phyloP scores from a whole-genome alignment of 2,888 invertebrate species.

The Erynnis tages region DNA sequence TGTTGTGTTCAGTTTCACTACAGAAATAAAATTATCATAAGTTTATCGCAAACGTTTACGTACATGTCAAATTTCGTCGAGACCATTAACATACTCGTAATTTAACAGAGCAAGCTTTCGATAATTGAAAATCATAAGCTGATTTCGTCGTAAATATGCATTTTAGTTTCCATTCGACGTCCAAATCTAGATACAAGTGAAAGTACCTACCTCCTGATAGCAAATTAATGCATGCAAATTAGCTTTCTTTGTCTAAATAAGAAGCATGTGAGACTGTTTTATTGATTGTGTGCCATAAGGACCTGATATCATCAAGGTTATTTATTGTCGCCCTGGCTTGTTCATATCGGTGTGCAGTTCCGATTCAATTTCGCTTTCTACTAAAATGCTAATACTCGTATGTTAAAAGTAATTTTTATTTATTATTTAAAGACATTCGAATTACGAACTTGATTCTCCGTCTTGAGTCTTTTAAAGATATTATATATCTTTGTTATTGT shows the following conservation, averaged over 20 bases:
- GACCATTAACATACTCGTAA: too few species aligned
- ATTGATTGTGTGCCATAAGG: constrained; percentile 2
- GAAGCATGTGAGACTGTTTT: constrained; percentile 11
- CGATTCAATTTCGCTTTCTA: not conserved
- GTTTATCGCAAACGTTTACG: too few species aligned
- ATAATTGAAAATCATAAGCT: constrained; percentile 1
- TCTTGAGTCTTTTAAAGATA: too few species aligned
- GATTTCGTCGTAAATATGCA: not conserved
- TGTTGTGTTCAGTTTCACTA: too few species aligned
- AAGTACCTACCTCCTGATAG: constrained; percentile 9
- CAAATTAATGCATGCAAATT: constrained; percentile 18
- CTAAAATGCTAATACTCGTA: not conserved
- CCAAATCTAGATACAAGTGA: constrained; percentile 23
- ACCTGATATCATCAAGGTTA: constrained; percentile 7
- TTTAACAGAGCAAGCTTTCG: not conserved
- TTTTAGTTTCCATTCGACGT: constrained; percentile 6
- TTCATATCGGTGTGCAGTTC: constrained; percentile 3
- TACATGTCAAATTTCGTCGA: too few species aligned
- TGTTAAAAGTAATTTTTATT: too few species aligned
- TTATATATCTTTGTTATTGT: too few species aligned
- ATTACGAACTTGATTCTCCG: too few species aligned
- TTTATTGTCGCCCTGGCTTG: not conserved
- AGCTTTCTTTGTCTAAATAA: constrained; percentile 27
- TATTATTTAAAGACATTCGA: not conserved
- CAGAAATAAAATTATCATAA: too few species aligned